Evolutionary conservation across 2,888 invertebrate species (phyloP), one percentile per base, ranked within the genome.

Genomic region (Lasioglossum lativentre): DNA sequence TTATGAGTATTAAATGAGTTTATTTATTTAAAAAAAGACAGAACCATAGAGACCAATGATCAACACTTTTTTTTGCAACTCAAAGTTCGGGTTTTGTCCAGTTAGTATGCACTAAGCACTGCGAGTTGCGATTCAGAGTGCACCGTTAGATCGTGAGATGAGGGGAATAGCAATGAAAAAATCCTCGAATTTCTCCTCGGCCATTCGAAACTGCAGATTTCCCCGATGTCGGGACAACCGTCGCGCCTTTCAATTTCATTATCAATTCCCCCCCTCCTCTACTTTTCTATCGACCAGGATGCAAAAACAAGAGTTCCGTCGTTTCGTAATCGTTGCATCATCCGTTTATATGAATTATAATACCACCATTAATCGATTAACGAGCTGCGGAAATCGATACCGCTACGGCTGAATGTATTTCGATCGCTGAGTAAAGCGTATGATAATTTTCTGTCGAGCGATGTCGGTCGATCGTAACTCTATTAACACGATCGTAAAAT

Each of bases 291-390:
- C 38, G 30, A 14, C 34, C 30, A 45, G n/a, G 63, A 27, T 56
- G 19, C 19, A 52, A 38, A 76, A 71, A 34, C 63, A 23, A 68
- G 27, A 19, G 30, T 45, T 40, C 40, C 52, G 5, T 40, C 42
- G 75, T 84, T 86, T 80, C 81, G 56, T 78, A 86, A 90, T 73
- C 56, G 72, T 83, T 83, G 76, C 27, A 73, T 85, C 73, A 79
- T 83, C 63, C 80, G 45, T 77, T 78, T 66, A 71, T 45, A 75
- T 75, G 59, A 47, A 71, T 72, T 27, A n/a, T 14, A 14, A 14
- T 27, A 14, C 4, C 14, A 5, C 27, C 14, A 59, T 66, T 19
- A 30, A 66, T 19, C 30, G 16, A 34, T 66, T 30, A 63, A 27
- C 42, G 59, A 59, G 68, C 47, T 40, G 40, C 75, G 88, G 78